These are phyloP conservation scores for Actenoides lindsayi DNA, from an alignment of 2,113 vertebrate species.

Conservation along the genomic window DNA sequence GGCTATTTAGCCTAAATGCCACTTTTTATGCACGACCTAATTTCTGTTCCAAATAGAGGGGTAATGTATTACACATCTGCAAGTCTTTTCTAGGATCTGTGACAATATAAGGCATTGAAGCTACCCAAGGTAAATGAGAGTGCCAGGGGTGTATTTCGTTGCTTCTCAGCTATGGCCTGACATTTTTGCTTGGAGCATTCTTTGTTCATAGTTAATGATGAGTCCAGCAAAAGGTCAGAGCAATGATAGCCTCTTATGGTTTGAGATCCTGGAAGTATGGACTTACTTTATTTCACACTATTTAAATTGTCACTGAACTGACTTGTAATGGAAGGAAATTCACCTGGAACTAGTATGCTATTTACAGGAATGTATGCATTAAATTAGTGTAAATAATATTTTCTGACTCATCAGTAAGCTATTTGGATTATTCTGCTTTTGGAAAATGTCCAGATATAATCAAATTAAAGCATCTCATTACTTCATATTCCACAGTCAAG, in stretches of 20 bases:
- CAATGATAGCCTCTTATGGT: background rate
- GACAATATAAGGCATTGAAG: background rate
- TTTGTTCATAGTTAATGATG: background rate
- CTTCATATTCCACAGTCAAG: slow-evolving; percentile 82
- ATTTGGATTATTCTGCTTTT: background rate
- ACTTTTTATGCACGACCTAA: background rate
- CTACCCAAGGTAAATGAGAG: background rate
- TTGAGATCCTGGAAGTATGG: background rate
- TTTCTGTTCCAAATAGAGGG: background rate
- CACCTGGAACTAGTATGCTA: background rate
- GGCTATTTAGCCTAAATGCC: background rate
- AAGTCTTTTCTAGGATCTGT: background rate
- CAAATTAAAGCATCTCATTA: slow-evolving; percentile 3
- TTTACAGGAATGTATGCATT: background rate
- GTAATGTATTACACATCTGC: background rate
- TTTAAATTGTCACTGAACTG: background rate
- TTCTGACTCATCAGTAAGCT: background rate
- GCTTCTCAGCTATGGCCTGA: background rate
- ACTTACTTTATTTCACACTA: background rate
- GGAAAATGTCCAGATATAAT: background rate
- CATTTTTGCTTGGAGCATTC: background rate
- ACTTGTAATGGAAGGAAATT: background rate
- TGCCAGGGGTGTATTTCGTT: background rate
- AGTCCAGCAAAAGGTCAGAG: background rate
- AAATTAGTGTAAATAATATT: slow-evolving; percentile 6